These are phyloP conservation scores for Carassius auratus DNA, from an alignment of 2,113 vertebrate species.

Conservation along the genomic window DNA sequence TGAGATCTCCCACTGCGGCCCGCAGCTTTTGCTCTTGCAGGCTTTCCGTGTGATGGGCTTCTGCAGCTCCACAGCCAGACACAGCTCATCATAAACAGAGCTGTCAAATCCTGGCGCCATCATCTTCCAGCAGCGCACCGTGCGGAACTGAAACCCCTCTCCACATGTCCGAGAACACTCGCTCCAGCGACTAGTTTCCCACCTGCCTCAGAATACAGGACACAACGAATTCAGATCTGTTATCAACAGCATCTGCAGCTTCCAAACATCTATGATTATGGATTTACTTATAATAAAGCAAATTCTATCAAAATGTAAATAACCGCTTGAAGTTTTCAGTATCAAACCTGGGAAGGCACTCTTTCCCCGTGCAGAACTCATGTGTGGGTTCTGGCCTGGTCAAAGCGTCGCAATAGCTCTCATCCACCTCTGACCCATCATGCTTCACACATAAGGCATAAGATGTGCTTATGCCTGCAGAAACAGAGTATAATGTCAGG, in stretches of 20 bases:
- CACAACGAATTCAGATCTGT: background rate
- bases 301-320: background rate
- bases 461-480: constrained; percentile 80
- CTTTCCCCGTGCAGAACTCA: constrained; percentile 85
- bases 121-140: constrained; percentile 91
- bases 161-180: constrained; percentile 87
- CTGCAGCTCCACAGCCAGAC: constrained; percentile 79
- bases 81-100: constrained; percentile 85
- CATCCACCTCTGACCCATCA: constrained; percentile 84
- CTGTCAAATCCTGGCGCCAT: constrained; percentile 87
- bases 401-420: constrained; percentile 83
- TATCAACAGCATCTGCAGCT: background rate
- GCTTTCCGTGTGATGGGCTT: constrained; percentile 85
- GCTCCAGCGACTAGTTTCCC: constrained; percentile 91
- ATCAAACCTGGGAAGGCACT: constrained; percentile 84
- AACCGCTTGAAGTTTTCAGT: background rate
- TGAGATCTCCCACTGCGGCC: constrained; percentile 87
- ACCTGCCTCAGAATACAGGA: constrained; percentile 68
- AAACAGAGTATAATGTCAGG: constrained; percentile 16
- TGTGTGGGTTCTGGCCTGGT: constrained; percentile 86
- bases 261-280: background rate
- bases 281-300: background rate
- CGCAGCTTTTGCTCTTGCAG: constrained; percentile 86
- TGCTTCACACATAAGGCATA: constrained; percentile 84
- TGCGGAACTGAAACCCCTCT: constrained; percentile 84